These are phyloP conservation scores for Eupithecia centaureata DNA, from an alignment of 2,888 invertebrate genomes.

Conservation along the genomic window DNA sequence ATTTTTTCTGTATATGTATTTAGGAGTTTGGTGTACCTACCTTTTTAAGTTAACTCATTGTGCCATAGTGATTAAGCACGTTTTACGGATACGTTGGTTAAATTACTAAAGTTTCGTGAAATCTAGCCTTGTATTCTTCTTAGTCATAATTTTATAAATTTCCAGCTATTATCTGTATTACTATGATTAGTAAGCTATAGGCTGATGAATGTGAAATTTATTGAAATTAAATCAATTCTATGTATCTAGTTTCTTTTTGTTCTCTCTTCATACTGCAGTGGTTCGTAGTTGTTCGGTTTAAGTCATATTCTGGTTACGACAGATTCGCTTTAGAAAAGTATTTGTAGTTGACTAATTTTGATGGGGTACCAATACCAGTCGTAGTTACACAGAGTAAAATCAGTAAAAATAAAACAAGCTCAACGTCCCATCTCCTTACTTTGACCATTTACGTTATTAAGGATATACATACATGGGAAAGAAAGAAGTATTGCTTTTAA, in stretches of 20 bases:
- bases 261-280: neutral
- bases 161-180: neutral
- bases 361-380: too few relatives aligned
- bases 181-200: neutral
- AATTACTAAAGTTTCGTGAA: neutral
- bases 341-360: too few relatives aligned
- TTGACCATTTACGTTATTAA: too few relatives aligned
- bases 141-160: neutral
- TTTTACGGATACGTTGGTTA: neutral
- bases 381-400: too few relatives aligned
- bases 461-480: too few relatives aligned
- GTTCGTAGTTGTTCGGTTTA: too few relatives aligned
- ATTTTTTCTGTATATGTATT: neutral
- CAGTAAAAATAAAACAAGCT: too few relatives aligned
- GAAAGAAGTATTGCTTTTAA: too few relatives aligned
- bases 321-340: too few relatives aligned
- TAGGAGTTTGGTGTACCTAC: neutral
- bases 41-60: neutral
- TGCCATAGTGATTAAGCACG: slow-evolving; percentile 4
- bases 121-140: neutral
- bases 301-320: too few relatives aligned
- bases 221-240: slow-evolving; percentile 2
- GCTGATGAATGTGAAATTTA: neutral
- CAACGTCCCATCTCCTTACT: too few relatives aligned
- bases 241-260: neutral